phyloP scores from a whole-genome alignment of 2,113 vertebrate genomes.

The Aepyceros melampus region DNA sequence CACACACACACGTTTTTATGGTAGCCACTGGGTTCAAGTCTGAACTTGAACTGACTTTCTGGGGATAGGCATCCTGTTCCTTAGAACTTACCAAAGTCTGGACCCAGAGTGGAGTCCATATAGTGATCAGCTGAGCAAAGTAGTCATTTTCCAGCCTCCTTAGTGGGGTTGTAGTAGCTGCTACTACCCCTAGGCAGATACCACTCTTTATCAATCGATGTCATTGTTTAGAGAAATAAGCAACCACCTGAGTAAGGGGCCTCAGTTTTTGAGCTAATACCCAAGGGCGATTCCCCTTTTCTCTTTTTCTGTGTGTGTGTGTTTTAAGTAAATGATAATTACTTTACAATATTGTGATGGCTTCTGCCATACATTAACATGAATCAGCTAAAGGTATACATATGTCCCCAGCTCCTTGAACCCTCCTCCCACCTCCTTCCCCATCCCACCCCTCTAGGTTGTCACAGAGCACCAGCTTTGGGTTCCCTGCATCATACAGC shows the following conservation, averaged over 20 bases:
- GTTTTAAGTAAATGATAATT: background rate
- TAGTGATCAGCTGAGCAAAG: background rate
- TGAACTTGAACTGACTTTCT: background rate
- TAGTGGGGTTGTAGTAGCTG: background rate
- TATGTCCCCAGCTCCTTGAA: background rate
- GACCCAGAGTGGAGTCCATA: background rate
- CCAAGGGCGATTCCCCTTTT: background rate
- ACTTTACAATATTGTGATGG: background rate
- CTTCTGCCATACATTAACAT: background rate
- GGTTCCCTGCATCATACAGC: background rate
- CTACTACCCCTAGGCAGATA: background rate
- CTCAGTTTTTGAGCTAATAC: background rate
- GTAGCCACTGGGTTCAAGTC: background rate
- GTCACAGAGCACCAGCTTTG: background rate
- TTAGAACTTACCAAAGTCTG: background rate
- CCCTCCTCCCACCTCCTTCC: background rate
- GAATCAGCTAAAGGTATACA: background rate
- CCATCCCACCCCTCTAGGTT: background rate
- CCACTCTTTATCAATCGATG: no score
- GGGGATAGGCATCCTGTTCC: background rate
- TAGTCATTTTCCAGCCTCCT: background rate
- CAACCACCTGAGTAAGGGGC: background rate
- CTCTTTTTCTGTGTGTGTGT: background rate
- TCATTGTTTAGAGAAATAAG: background rate
- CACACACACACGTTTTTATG: background rate